Base-by-base conservation (phyloP, 2,797 vertebrate genomes). In the Eulemur coronatus region DNA sequence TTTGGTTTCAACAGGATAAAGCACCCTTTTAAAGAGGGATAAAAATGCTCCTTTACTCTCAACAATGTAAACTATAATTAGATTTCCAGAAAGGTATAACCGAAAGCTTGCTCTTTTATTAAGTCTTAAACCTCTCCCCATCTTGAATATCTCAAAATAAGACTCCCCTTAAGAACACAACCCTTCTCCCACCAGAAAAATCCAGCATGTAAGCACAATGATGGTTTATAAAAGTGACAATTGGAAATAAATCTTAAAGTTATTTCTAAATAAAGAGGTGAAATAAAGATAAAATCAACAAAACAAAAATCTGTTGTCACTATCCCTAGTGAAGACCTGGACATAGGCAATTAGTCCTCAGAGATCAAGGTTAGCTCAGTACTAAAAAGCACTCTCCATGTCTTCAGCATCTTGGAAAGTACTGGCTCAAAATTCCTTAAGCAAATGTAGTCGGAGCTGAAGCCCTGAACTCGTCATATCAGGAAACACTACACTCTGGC, bases 1-100 rank as follows among this genome's bases (percentile, higher is more conserved):
- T 97, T 97, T 97, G 88, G 86, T 97, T 97, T 98, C 72, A 94
- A n/a, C 84, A 95, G 73, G 90, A 96, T 95, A 96, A 95, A 97
- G 96, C 93, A 96, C 84, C 89, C 94, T 96, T 95, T 95, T 81
- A 85, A 94, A 85, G 65, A 84, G 43, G 86, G 35, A 35, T 55
- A 55, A 94, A 96, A 97, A 85, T 75, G 65, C 14, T 87, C 57
- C 67, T 95, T 96, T 95, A 95, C 67, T 85, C 70, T 81, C 92
- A 89, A 80, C 52, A 92, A 57, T 95, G 82, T 95, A 97, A 96
- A 96, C 90, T 92, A 81, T 67, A 95, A 84, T 73, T 73, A 82
- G 88, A 92, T 67, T 92, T 96, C 50, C 73, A 86, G 65, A 70
- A 78, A 88, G 88, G 70, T 50, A 2, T n/a, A 97, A 91, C 7